Percentiles rank a stretch among this genome's conserved stretches.
phyloP scores from a whole-genome alignment of 2,888 invertebrate genomes.

The Minunthozetes semirufus region DNA sequence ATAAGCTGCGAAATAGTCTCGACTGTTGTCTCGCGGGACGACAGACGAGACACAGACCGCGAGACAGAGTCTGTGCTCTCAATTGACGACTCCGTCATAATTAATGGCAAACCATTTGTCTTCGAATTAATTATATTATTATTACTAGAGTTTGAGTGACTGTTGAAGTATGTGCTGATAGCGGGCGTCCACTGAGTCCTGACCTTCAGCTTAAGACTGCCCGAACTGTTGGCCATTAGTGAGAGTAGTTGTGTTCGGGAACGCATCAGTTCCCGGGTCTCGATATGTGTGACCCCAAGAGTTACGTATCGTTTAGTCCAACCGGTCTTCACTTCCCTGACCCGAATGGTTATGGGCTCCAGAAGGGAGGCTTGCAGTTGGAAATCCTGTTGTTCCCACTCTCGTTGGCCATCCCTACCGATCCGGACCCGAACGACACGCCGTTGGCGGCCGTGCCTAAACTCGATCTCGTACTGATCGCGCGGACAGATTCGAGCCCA shows the following conservation, averaged over 20 bases:
- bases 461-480: slow-evolving; percentile 35
- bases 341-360: not conserved
- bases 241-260: slow-evolving; percentile 8
- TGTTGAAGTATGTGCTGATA: not conserved
- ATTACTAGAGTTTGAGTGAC: slow-evolving; percentile 4
- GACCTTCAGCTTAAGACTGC: slow-evolving; percentile 26
- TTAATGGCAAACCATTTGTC: not conserved
- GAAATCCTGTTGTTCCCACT: slow-evolving; percentile 30
- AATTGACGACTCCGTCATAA: not conserved
- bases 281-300: slow-evolving; percentile 24
- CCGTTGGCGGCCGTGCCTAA: slow-evolving; percentile 31
- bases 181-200: slow-evolving; percentile 23
- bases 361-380: slow-evolving; percentile 4
- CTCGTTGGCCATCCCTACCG: slow-evolving; percentile 8
- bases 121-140: not conserved
- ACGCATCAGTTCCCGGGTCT: slow-evolving; percentile 17
- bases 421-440: slow-evolving; percentile 24
- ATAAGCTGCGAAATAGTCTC: slow-evolving; percentile 1
- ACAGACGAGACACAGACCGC: not conserved
- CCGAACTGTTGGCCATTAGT: slow-evolving; percentile 27
- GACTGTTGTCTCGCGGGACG: not conserved
- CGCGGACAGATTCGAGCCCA: slow-evolving; percentile 35
- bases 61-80: not conserved
- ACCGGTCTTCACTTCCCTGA: slow-evolving; percentile 31
- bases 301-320: slow-evolving; percentile 31